Evolutionary conservation across 2,113 vertebrate species (phyloP).

Genomic region (Myocastor coypus): DNA sequence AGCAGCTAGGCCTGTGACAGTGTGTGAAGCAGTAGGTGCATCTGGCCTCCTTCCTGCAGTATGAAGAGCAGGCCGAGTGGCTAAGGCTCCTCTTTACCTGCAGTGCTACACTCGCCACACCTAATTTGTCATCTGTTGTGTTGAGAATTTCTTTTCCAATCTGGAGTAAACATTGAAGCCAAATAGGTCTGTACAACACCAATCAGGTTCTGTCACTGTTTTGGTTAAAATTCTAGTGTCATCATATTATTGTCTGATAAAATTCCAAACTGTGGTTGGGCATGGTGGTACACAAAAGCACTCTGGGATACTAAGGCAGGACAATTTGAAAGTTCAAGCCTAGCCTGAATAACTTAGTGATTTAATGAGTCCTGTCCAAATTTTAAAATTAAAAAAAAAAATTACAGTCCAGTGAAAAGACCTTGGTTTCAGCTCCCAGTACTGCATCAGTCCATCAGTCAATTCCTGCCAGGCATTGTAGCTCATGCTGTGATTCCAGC

Average conservation of each 20-base stretch:
- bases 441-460: background rate
- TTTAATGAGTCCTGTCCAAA: background rate
- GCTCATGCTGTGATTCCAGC: background rate
- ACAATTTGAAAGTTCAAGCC: background rate
- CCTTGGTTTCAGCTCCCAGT: background rate
- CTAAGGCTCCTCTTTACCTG: background rate
- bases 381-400: background rate
- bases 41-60: background rate
- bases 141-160: background rate
- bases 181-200: background rate
- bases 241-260: background rate
- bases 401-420: background rate
- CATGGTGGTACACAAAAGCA: background rate
- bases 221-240: background rate
- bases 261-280: background rate
- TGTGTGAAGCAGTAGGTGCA: background rate
- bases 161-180: constrained; percentile 9
- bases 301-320: background rate
- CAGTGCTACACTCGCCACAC: background rate
- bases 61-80: background rate
- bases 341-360: background rate
- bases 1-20: background rate
- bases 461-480: background rate
- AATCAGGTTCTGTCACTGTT: background rate
- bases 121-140: background rate